Base-by-base conservation (phyloP, 2,113 vertebrate genomes). In the Siniperca knerii region DNA sequence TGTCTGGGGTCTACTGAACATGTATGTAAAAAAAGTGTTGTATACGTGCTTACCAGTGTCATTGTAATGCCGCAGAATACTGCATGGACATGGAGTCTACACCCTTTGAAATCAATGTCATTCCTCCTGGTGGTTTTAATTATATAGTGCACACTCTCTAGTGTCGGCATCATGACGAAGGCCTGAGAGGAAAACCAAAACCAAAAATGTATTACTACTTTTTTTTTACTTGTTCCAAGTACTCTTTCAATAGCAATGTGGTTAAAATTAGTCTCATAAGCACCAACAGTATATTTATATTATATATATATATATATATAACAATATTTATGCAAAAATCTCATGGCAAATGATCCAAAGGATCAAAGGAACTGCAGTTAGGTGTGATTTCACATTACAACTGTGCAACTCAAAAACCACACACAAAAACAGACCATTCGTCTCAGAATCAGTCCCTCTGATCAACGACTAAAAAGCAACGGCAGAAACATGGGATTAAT, bases 171-270 rank as follows among this genome's bases (percentile, higher is more conserved):
- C 20, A 33, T 0, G 55, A 69, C 15, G 10, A 93, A 83, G 12
- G 91, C 93, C 93, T 94, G 29, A 48, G 29, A 46, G 57, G 7
- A 21, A 77, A 68, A 67, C 3, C 8, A 57, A 10, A 81, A 7
- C 23, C 1, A 55, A 40, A 35, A 25, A 61, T 12, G 18, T 42
- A 8, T 61, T 48, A 42, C 18, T 70, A n/a, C 29, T n/a, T 23
- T 33, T 46, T 35, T 20, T 29, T 29, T 35, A 40, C n/a, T 57
- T 33, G 50, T n/a, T 68, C n/a, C 0, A 57, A 57, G 21, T 4
- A 25, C 18, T 35, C 37, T 52, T 50, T 23, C 8, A 50, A 25
- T 29, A 21, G 4, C 33, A 21, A 52, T n/a, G n/a, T n/a, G n/a
- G n/a, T n/a, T n/a, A n/a, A n/a, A n/a, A n/a, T n/a, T n/a, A n/a